Conservation (phyloP, 1,140 invertebrate genomes). For the Chymomyza costata region DNA sequence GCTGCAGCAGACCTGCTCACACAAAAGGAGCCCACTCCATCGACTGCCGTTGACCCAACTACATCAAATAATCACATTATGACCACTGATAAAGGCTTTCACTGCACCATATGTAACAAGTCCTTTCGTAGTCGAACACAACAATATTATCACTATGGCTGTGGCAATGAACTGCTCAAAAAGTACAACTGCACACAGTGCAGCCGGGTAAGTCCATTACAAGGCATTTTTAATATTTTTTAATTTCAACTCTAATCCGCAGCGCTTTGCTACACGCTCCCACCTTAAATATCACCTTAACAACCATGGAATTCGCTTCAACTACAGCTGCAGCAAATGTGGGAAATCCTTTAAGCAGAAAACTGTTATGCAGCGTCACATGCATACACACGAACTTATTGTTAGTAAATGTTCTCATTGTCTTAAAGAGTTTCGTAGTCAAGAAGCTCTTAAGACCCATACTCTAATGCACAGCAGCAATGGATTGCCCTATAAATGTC, state of each 20-base stretch:
- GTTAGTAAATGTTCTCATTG: slow-evolving; percentile 41
- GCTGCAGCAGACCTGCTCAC: not conserved
- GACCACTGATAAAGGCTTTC: slow-evolving; percentile 52
- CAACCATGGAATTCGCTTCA: slow-evolving; percentile 25
- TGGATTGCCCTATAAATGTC: slow-evolving; percentile 68
- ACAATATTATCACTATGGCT: slow-evolving; percentile 77
- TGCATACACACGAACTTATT: slow-evolving; percentile 25
- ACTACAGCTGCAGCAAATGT: slow-evolving; percentile 32
- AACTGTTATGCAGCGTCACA: slow-evolving; percentile 35
- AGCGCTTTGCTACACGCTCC: slow-evolving; percentile 56
- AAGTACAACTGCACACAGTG: slow-evolving; percentile 46
- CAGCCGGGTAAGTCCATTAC: slow-evolving; percentile 36
- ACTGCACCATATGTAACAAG: slow-evolving; percentile 77
- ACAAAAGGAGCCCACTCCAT: not conserved
- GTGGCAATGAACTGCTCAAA: slow-evolving; percentile 55
- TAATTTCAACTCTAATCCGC: not conserved
- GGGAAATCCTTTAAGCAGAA: slow-evolving; percentile 41
- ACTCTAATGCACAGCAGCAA: slow-evolving; percentile 27
- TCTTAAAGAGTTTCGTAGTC: slow-evolving; percentile 32
- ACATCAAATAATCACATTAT: slow-evolving; percentile 21
- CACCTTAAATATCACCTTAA: slow-evolving; percentile 63
- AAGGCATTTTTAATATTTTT: not conserved
- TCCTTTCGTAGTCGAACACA: slow-evolving; percentile 77
- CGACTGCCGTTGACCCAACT: not conserved
- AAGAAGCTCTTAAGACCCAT: slow-evolving; percentile 35